Percentiles rank a stretch among this genome's conserved stretches.
Evolutionary conservation across 2,888 invertebrate genomes (phyloP).

Genomic region (Scelioninae gen. 1): DNA sequence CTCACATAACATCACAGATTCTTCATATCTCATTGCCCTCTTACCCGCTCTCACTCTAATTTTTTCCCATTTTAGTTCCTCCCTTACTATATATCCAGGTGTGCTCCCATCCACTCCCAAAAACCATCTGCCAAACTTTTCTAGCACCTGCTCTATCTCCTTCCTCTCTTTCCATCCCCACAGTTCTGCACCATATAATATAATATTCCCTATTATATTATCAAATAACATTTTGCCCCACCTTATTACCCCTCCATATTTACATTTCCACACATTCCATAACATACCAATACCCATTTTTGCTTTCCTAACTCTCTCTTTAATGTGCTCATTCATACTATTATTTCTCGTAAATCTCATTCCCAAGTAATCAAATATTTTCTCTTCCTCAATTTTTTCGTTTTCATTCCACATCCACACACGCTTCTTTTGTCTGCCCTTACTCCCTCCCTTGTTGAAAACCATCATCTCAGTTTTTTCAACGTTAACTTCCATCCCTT

Average conservation of each 20-base stretch:
- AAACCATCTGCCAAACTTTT: constrained; percentile 18
- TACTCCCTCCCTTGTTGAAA: constrained; percentile 10
- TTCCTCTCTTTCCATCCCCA: constrained; percentile 10
- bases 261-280: constrained; percentile 1
- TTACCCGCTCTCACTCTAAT: neutral
- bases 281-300: neutral
- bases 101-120: neutral
- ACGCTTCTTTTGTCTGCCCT: constrained; percentile 8
- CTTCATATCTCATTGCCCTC: constrained; percentile 8
- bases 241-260: neutral
- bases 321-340: neutral
- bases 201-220: too few species aligned
- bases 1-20: neutral
- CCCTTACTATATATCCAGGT: constrained; percentile 17
- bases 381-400: constrained; percentile 17
- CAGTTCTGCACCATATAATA: too few species aligned
- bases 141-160: neutral
- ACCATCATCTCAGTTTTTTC: constrained; percentile 28
- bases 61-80: constrained; percentile 22
- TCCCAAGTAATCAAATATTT: constrained; percentile 12
- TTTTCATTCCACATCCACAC: constrained; percentile 12
- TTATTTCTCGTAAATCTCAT: constrained; percentile 10
- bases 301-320: neutral
- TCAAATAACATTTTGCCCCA: constrained; percentile 7
- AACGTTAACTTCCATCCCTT: constrained; percentile 12